Evolutionary conservation across 2,797 vertebrate genomes (phyloP), one percentile per base, ranked within the genome.

Genomic region (Apodemus agrarius): DNA sequence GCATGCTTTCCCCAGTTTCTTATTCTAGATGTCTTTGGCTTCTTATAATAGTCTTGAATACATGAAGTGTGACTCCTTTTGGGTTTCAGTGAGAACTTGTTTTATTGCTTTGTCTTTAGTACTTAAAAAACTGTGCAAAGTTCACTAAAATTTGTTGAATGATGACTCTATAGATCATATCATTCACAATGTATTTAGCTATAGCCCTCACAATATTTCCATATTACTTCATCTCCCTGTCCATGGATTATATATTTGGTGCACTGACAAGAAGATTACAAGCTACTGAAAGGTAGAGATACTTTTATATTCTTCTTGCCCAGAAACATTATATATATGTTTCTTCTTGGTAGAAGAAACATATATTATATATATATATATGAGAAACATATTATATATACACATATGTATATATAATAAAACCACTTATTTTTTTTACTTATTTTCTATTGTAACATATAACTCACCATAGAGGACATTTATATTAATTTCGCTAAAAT

Each of bases 301-400:
- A 17, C 65, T 93, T 89, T 89, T 76, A 52, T 72, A 89, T 22
- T 65, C 88, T 92, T 90, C 29, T 16, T 85, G 9, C 12, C 80
- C 93, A 75, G 83, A 31, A 97, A 81, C 90, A 92, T 94, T 94
- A 92, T 79, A 57, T 85, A 93, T 72, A 43, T 88, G 92, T n/a
- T n/a, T n/a, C n/a, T n/a, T n/a, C n/a, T n/a, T n/a, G n/a, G n/a
- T n/a, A n/a, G n/a, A n/a, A n/a, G n/a, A n/a, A n/a, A n/a, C n/a
- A n/a, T n/a, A n/a, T n/a, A n/a, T n/a, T 95, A 96, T 96, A 97
- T 65, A 24, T 94, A 91, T 72, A 54, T 93, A 90, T 76, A 54
- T n/a, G n/a, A n/a, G n/a, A n/a, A n/a, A n/a, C n/a, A n/a, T n/a
- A n/a, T n/a, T n/a, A n/a, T 86, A 94, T 75, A 37, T 88, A 93